phyloP scores from a whole-genome alignment of 2,113 vertebrate species.

The Carettochelys insculpta region DNA sequence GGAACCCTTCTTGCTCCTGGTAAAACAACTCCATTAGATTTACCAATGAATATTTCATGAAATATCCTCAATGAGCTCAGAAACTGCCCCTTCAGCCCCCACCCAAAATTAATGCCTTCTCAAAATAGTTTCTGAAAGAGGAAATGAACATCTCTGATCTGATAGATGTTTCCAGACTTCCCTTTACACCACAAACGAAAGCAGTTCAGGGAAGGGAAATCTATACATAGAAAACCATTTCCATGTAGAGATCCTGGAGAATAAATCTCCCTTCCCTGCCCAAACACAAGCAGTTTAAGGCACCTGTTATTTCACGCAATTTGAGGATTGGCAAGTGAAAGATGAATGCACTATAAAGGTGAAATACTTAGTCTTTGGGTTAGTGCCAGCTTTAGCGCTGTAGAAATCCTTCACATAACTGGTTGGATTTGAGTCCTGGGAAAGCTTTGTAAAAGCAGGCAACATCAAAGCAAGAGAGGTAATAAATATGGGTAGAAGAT shows the following conservation, averaged over 20 bases:
- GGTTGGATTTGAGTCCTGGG: background rate
- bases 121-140: background rate
- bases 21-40: background rate
- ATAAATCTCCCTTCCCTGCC: background rate
- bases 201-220: background rate
- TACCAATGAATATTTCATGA: background rate
- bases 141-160: rapidly evolving
- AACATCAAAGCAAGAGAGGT: background rate
- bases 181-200: background rate
- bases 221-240: rapidly evolving
- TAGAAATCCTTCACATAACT: background rate
- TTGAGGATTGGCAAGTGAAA: background rate
- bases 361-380: background rate
- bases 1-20: background rate
- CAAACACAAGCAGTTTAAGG: background rate
- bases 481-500: background rate
- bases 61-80: background rate
- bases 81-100: background rate
- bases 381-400: background rate
- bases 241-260: rapidly evolving
- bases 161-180: background rate
- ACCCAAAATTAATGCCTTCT: background rate
- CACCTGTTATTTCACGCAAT: background rate
- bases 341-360: background rate
- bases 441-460: background rate